Conservation (phyloP, 2,888 invertebrate species). For the Eilema griseolum region DNA sequence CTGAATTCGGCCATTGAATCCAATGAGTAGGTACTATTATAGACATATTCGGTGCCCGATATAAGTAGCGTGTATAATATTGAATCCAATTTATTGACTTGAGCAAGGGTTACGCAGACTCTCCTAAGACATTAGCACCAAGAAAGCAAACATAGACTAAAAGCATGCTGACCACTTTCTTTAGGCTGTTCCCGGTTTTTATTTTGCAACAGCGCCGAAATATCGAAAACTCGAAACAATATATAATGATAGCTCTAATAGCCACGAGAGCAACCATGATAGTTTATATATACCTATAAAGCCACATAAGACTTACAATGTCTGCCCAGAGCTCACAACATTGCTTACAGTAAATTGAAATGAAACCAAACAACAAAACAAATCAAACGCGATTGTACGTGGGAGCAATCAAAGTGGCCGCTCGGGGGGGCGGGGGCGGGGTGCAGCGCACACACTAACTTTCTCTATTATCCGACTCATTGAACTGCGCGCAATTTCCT, state of each 20-base stretch:
- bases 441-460: background rate
- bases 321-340: background rate
- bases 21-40: too few relatives aligned
- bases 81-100: background rate
- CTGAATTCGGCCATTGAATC: too few relatives aligned
- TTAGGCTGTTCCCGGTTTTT: too few relatives aligned
- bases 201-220: too few relatives aligned
- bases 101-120: background rate
- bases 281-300: too few relatives aligned
- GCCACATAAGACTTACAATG: background rate
- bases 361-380: background rate
- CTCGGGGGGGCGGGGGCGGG: background rate
- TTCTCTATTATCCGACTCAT: constrained; percentile 21
- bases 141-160: background rate
- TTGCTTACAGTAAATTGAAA: background rate
- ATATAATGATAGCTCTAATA: too few relatives aligned
- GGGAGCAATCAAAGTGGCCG: background rate
- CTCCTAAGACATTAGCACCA: too few relatives aligned
- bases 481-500: constrained; percentile 15
- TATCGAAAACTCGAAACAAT: too few relatives aligned
- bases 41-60: too few relatives aligned
- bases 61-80: background rate
- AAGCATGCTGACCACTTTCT: background rate
- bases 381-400: background rate
- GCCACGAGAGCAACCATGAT: too few relatives aligned